Evolutionary conservation across 2,113 vertebrate genomes (phyloP).

Genomic region (Psammodynastes pulverulentus): DNA sequence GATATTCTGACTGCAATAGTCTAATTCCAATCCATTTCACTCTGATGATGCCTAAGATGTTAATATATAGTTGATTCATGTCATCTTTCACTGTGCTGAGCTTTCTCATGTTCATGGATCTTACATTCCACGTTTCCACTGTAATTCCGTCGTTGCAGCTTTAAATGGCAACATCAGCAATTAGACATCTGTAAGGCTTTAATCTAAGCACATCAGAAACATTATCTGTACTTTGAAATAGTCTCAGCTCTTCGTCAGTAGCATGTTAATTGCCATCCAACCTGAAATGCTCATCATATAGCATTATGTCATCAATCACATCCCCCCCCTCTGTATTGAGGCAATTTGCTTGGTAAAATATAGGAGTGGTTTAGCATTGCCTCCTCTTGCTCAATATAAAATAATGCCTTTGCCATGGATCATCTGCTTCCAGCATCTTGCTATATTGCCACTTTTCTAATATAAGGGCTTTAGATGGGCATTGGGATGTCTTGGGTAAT

Average conservation of each 20-base stretch:
- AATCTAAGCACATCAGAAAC: not conserved
- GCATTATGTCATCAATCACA: not conserved
- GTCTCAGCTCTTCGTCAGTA: not conserved
- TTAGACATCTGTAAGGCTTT: not conserved
- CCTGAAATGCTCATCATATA: not conserved
- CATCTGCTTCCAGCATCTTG: not conserved
- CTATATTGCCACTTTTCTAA: not conserved
- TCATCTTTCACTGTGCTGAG: not conserved
- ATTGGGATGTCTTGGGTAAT: not conserved
- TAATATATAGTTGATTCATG: not conserved
- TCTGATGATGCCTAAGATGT: not conserved
- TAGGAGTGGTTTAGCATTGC: not conserved
- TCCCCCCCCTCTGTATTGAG: not conserved
- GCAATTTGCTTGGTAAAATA: not conserved
- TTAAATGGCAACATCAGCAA: not conserved
- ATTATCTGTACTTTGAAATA: not conserved
- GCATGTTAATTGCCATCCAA: not conserved
- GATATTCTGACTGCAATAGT: not conserved
- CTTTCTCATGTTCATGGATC: not conserved
- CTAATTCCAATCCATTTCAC: not conserved
- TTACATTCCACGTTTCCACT: not conserved
- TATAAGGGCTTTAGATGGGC: not conserved
- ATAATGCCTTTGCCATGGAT: not conserved
- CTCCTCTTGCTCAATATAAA: not conserved
- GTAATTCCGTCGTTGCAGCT: not conserved